These are phyloP conservation scores for Cydia pomonella DNA, from an alignment of 1,140 invertebrate species.

Conservation along the genomic window DNA sequence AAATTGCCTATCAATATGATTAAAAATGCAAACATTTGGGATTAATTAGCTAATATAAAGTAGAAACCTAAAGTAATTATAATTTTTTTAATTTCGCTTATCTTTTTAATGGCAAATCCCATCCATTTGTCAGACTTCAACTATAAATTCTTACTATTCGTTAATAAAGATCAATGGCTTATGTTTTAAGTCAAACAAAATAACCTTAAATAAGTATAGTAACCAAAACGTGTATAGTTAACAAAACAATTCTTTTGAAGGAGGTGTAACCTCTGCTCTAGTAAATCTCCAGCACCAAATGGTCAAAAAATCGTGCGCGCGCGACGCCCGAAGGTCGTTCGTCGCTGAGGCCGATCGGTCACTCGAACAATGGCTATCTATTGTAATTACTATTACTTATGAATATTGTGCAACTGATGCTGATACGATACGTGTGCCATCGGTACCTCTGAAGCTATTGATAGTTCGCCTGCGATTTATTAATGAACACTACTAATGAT, in stretches of 20 bases:
- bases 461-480: conserved; percentile 21
- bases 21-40: no score
- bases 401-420: conserved; percentile 66
- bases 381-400: conserved; percentile 77
- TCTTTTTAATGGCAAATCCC: no score
- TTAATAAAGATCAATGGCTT: no score
- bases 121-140: no score
- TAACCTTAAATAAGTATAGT: no score
- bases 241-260: conserved; percentile 1
- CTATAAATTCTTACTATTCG: no score
- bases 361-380: conserved; percentile 75
- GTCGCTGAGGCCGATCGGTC: conserved; percentile 62
- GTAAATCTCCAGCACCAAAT: conserved; percentile 49
- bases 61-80: no score
- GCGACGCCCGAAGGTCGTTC: conserved; percentile 63
- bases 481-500: conserved; percentile 10
- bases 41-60: no score
- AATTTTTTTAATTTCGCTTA: no score
- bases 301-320: conserved; percentile 73
- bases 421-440: conserved; percentile 39
- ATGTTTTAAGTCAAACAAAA: no score
- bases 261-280: conserved; percentile 49
- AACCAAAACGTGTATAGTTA: no score
- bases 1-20: no score
- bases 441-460: conserved; percentile 33